phyloP scores from a whole-genome alignment of 1,140 invertebrate species.

The Tetragnatha versicolor region DNA sequence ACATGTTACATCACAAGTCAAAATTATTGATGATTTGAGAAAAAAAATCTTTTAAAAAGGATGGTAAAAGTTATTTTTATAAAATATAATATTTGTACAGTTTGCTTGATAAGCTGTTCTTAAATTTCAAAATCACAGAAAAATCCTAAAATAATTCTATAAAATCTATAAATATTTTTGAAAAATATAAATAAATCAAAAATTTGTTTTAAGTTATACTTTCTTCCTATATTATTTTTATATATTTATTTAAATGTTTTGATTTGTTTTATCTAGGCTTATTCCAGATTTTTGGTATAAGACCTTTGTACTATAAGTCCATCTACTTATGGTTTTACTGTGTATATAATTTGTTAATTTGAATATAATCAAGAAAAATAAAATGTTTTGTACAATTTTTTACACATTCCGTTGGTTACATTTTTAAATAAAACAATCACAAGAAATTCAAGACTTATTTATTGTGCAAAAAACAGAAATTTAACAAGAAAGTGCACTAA shows the following conservation, averaged over 20 bases:
- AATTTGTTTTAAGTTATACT: not conserved
- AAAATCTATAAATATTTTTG: not conserved
- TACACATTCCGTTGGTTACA: not conserved
- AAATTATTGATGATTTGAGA: too few relatives aligned
- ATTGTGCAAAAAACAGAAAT: too few relatives aligned
- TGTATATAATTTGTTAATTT: conserved; percentile 10
- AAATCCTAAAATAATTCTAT: not conserved
- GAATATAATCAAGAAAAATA: conserved; percentile 11
- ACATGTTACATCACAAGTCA: too few relatives aligned
- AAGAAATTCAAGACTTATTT: too few relatives aligned
- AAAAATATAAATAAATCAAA: not conserved
- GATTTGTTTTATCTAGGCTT: not conserved
- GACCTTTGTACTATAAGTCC: not conserved
- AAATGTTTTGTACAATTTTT: conserved; percentile 29
- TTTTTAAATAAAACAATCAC: not conserved
- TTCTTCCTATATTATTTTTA: not conserved
- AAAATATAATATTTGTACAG: not conserved
- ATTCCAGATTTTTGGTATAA: not conserved
- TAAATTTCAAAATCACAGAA: too few relatives aligned
- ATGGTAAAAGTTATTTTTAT: not conserved
- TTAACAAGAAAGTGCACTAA: too few relatives aligned
- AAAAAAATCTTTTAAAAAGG: too few relatives aligned
- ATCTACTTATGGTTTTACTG: conserved; percentile 4
- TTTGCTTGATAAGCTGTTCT: too few relatives aligned
- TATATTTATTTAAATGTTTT: not conserved